These are phyloP conservation scores for Pegoplata infirma DNA, from an alignment of 2,888 invertebrate species.

Conservation along the genomic window DNA sequence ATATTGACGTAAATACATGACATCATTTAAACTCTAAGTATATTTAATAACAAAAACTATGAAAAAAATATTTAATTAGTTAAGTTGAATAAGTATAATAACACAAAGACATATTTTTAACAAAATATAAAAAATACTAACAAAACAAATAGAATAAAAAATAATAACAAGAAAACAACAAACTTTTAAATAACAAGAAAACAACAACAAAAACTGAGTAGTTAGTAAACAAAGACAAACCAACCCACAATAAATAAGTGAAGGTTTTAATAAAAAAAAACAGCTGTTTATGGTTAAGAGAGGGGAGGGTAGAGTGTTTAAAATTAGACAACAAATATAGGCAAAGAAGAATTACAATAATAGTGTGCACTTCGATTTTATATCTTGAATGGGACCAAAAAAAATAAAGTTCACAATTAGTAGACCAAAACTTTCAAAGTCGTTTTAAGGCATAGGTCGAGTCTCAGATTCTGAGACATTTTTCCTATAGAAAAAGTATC, in stretches of 20 bases:
- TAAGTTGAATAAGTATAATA: not conserved
- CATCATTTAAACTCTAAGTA: slow-evolving; percentile 5
- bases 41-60: slow-evolving; percentile 5
- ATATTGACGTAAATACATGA: slow-evolving; percentile 22
- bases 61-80: not conserved
- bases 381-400: too few species aligned
- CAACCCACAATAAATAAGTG: not conserved
- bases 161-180: slow-evolving; percentile 2
- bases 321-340: too few species aligned
- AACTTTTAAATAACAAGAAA: slow-evolving; percentile 1
- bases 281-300: slow-evolving; percentile 5
- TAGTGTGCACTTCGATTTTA: too few species aligned
- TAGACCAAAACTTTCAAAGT: too few species aligned
- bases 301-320: not conserved
- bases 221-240: slow-evolving; percentile 19
- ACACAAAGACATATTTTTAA: slow-evolving; percentile 23
- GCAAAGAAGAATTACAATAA: too few species aligned
- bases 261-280: not conserved
- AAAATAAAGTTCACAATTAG: too few species aligned
- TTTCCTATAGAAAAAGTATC: too few species aligned
- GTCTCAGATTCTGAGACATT: too few species aligned
- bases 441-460: too few species aligned
- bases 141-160: slow-evolving; percentile 2
- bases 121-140: not conserved
- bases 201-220: not conserved